phyloP scores from a whole-genome alignment of 2,797 vertebrate genomes.

The Sebastes goodei region DNA sequence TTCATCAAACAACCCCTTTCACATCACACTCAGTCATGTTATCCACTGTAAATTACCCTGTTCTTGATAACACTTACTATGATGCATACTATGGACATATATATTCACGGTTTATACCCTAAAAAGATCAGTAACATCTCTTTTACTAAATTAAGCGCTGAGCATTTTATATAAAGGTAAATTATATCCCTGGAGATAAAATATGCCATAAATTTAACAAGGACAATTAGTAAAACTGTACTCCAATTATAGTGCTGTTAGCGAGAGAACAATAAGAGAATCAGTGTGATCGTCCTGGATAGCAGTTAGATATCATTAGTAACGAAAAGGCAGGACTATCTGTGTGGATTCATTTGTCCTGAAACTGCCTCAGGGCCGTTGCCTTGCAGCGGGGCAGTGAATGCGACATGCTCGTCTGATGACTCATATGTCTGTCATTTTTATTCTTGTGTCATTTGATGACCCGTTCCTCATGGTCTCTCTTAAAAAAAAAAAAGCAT shows the following conservation, averaged over 20 bases:
- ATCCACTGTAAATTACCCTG: background rate
- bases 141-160: background rate
- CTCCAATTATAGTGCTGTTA: constrained; percentile 43
- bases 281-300: constrained; percentile 62
- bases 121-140: background rate
- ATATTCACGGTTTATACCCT: background rate
- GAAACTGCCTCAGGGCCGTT: constrained; percentile 39
- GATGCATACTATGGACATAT: background rate
- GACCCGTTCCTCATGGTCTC: constrained; percentile 2
- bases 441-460: constrained; percentile 36
- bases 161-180: background rate
- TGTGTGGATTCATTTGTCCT: constrained; percentile 53
- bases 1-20: background rate
- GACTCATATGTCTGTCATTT: constrained; percentile 65
- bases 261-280: constrained; percentile 65
- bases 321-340: constrained; percentile 39
- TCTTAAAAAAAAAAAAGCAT: background rate
- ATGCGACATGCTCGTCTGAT: constrained; percentile 50
- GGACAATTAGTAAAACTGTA: constrained; percentile 44
- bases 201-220: constrained; percentile 16
- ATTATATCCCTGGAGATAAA: constrained; percentile 15
- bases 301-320: constrained; percentile 66
- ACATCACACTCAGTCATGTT: background rate
- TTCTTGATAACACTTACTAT: background rate
- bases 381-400: constrained; percentile 37